Base-by-base conservation (phyloP, 2,888 invertebrate species). In the Limnephilus marmoratus region DNA sequence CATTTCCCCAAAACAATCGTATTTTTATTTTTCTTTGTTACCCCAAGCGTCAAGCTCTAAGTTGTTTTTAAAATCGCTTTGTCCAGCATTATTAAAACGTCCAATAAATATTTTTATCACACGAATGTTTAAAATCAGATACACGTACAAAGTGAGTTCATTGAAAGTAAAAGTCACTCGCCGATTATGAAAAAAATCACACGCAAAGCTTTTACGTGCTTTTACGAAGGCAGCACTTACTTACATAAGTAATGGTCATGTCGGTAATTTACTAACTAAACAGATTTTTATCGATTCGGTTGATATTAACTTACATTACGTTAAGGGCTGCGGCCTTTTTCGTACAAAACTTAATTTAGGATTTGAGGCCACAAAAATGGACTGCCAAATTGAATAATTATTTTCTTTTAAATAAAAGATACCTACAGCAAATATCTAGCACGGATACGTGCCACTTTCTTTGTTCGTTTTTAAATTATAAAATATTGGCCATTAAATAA, bases 131-230 rank as follows among this genome's bases (percentile, higher is more conserved):
- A 45, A 90, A 90, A 82, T 82, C 90, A 41, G 90, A 81, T 82
- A 41, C 49, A n/a, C 49, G 45, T 82, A 80, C 13, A 18, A 37
- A 45, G 34, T 15, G 49, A 45, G 49, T 90, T 90, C 90, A 82
- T 49, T 82, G 90, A 90, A 90, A 90, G 81, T 24, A 49, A 90
- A 90, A 90, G 90, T 90, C 90, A 82, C 31, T 82, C 13, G 90
- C 7, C 31, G 29, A 80, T 45, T 41, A 41, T 31, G 45, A 29
- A 81, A 90, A 90, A 90, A 82, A 81, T 45, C 29, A 49, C 90
- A 90, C 90, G 90, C 90, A 90, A 90, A n/a, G 29, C 45, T 81
- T 90, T 90, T 68, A 68, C 68, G 68, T 24, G 29, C 45, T 81
- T 90, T 90, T 68, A 68, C 68, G 68, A 68, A 68, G 68, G 68